Evolutionary conservation across 2,113 vertebrate genomes (phyloP), one percentile per base, ranked within the genome.

Genomic region (Cynocephalus volans): DNA sequence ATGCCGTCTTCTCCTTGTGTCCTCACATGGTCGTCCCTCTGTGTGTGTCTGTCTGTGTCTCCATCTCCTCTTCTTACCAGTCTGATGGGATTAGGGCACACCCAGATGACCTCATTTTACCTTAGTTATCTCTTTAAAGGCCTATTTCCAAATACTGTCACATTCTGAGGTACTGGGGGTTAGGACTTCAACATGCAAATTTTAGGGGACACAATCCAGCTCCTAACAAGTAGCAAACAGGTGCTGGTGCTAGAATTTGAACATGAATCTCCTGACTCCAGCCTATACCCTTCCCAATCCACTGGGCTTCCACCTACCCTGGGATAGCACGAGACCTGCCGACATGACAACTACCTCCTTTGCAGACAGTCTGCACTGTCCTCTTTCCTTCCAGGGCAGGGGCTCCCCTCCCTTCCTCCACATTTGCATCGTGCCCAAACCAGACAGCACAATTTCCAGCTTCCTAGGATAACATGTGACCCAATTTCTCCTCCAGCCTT

Each of bases 401-500:
- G 4, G 18, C 0, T 21, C 36, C 45, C 23, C 17, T 73, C 33
- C 8, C 12, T 24, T 79, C 69, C 48, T 76, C 36, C 21, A 18
- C 31, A 54, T 24, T 56, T 3, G 1, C 76, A 62, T 36, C 24
- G 0, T 41, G 36, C 33, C 56, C 13, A 13, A 94, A 75, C 8
- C 76, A 72, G 41, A 82, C 17, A 77, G 50, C 19, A 41, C 17
- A 4, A 54, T 64, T 91, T 93, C 90, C 75, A 31, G 62, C 31
- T 93, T 96, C 67, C 90, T 54, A 5, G 76, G 12, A 77, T 4
- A 1, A 18, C 31, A 12, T 52, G 80, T 87, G 80, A 96, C 62
- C 83, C 62, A 81, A 7, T 97, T 97, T 98, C 93, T 96, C 33
- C 77, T 89, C 85, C 50, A 82, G 69, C 33, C 54, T 87, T 69